Evolutionary conservation across 2,113 vertebrate species (phyloP).

Genomic region (Lathamus discolor): DNA sequence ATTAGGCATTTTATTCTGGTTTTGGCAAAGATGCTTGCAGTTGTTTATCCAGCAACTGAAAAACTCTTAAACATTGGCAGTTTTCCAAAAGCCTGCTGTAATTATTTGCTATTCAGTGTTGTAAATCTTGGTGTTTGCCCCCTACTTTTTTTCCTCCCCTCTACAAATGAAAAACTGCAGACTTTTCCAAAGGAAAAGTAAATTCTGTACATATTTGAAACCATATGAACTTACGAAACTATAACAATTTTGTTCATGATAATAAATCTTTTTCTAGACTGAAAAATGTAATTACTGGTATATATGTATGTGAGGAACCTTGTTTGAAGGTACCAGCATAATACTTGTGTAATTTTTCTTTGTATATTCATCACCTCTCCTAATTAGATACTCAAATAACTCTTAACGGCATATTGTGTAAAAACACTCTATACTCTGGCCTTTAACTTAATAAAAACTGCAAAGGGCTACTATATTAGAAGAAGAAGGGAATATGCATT

Average conservation of each 20-base stretch:
- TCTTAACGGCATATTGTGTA: neutral
- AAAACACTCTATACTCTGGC: neutral
- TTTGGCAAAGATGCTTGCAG: conserved; percentile 18
- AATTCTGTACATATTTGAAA: neutral
- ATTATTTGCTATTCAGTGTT: neutral
- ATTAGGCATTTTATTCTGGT: neutral
- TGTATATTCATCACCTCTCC: neutral
- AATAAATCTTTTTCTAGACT: neutral
- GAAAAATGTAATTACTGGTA: neutral
- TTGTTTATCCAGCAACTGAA: conserved; percentile 31
- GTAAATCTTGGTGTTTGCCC: neutral
- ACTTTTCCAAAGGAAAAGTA: neutral
- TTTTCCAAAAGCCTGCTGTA: conserved; percentile 5
- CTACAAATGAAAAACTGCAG: neutral
- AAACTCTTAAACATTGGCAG: neutral
- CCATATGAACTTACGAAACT: neutral
- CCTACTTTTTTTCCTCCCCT: neutral
- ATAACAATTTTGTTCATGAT: neutral
- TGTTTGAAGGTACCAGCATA: neutral
- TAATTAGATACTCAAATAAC: neutral
- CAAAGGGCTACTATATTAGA: neutral
- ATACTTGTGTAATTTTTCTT: neutral
- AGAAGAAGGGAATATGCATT: neutral
- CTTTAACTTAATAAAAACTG: neutral
- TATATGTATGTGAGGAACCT: rapidly evolving